Evolutionary conservation across 2,113 vertebrate genomes (phyloP), one percentile per base, ranked within the genome.

Genomic region (Engraulis encrasicolus): DNA sequence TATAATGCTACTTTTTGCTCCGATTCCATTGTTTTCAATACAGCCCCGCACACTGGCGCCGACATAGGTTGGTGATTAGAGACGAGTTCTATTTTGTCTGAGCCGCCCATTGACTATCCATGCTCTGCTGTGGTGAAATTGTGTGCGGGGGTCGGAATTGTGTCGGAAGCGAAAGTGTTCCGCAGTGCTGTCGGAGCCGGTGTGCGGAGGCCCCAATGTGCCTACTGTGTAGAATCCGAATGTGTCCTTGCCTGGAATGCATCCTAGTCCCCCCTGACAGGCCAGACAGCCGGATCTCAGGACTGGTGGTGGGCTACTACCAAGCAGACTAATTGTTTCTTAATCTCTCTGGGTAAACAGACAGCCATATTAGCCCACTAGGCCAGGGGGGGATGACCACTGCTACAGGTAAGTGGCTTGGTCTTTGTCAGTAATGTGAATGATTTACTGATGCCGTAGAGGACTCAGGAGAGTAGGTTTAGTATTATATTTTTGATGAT

Each of bases 391-490:
- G 84, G 52, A 84, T 85, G 83, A 81, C 84, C 74, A 79, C 61
- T 48, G 36, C 78, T 12, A 12, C 40, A 15, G 79, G 50, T 74
- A 45, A 27, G 79, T 78, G 78, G n/a, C 78, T 71, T 48, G 20
- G 49, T 80, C 71, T 79, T 85, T 77, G 80, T 83, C 81, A 12
- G 50, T 78, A 38, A 45, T 36, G 82, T 82, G 40, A 61, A 85
- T 82, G 14, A 88, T 90, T 87, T 52, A 89, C 85, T 50, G 50
- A 7, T 19, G 50, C 54, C n/a, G n/a, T n/a, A n/a, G n/a, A n/a
- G n/a, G n/a, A n/a, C n/a, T 81, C 52, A 78, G 31, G 40, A 19
- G 48, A 52, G 77, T 2, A 15, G 6, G 40, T 82, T 85, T 45
- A 82, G 80, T 9, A 5, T 45, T 45, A 45, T 3, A n/a, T 48